Percentiles rank a stretch among this genome's conserved stretches.
Conservation (phyloP, 2,797 vertebrate species). For the Gouania willdenowi region DNA sequence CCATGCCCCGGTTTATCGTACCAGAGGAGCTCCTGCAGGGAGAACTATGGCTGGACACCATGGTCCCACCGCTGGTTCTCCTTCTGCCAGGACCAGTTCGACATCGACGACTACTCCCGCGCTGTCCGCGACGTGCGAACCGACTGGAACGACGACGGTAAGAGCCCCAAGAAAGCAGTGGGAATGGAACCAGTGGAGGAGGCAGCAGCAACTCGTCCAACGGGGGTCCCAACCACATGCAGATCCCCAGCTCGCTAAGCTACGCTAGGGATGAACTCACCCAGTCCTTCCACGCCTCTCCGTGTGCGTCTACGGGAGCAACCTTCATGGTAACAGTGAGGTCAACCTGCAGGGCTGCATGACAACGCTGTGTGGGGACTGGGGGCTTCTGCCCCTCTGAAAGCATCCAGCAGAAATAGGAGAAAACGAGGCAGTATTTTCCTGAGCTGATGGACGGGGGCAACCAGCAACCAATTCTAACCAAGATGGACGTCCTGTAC, state of each 20-base stretch:
- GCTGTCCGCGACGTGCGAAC: slow-evolving; percentile 90
- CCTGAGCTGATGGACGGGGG: slow-evolving; percentile 80
- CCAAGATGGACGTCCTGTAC: slow-evolving; percentile 86
- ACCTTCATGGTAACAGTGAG: slow-evolving; percentile 94
- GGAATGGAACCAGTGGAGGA: slow-evolving; percentile 47
- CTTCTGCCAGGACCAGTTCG: slow-evolving; percentile 93
- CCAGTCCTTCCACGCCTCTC: slow-evolving; percentile 96
- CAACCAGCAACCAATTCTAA: slow-evolving; percentile 59
- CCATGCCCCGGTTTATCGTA: slow-evolving; percentile 85
- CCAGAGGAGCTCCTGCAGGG: slow-evolving; percentile 90
- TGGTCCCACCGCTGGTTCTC: slow-evolving; percentile 94
- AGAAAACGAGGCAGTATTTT: slow-evolving; percentile 86
- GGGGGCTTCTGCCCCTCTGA: slow-evolving; percentile 84
- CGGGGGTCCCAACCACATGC: slow-evolving; percentile 81
- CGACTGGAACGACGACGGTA: slow-evolving; percentile 92
- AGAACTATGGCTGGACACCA: slow-evolving; percentile 86
- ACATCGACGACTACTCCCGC: slow-evolving; percentile 95
- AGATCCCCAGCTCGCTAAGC: slow-evolving; percentile 88
- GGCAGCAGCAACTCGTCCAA: slow-evolving; percentile 75
- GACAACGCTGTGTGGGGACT: slow-evolving; percentile 86
- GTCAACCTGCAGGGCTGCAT: slow-evolving; percentile 94
- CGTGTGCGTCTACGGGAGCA: slow-evolving; percentile 94
- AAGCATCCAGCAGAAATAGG: slow-evolving; percentile 76
- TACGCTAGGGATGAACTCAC: slow-evolving; percentile 94
- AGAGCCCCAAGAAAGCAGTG: slow-evolving; percentile 86